Evolutionary conservation across 2,797 vertebrate genomes (phyloP).

Genomic region (Scarus forsteni): DNA sequence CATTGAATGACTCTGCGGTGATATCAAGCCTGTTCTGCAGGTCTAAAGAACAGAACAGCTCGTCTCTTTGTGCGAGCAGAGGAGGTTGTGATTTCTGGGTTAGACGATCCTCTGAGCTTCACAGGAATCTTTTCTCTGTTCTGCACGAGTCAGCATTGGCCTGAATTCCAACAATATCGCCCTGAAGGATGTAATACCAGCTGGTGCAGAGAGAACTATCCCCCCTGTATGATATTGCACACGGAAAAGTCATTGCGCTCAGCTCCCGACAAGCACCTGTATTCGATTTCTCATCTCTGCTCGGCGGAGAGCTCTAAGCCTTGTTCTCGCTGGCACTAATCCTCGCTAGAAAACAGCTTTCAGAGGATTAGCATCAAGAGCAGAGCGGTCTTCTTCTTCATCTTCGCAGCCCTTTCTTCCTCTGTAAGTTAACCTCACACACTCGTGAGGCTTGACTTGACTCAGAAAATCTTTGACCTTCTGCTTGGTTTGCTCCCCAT

Average conservation of each 20-base stretch:
- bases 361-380: conserved; percentile 83
- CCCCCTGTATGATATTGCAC: conserved; percentile 63
- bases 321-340: conserved; percentile 83
- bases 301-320: conserved; percentile 78
- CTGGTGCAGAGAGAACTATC: conserved; percentile 54
- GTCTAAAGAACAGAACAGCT: conserved; percentile 13
- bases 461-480: conserved; percentile 63
- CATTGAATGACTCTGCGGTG: not conserved
- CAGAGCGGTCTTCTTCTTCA: conserved; percentile 44
- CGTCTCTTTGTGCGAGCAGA: conserved; percentile 29
- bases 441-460: conserved; percentile 34
- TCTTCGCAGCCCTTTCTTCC: conserved; percentile 21
- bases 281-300: conserved; percentile 82
- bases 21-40: not conserved
- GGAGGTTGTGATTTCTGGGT: conserved; percentile 61
- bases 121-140: conserved; percentile 55
- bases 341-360: conserved; percentile 83
- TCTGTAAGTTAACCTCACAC: conserved; percentile 54
- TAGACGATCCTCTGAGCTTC: conserved; percentile 61
- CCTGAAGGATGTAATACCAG: conserved; percentile 74
- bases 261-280: conserved; percentile 78
- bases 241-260: conserved; percentile 70
- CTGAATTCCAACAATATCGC: conserved; percentile 78
- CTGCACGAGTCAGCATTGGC: conserved; percentile 79
- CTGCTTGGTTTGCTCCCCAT: conserved; percentile 34